Base-by-base conservation (phyloP, 2,797 vertebrate species). In the Phalanger gymnotis region DNA sequence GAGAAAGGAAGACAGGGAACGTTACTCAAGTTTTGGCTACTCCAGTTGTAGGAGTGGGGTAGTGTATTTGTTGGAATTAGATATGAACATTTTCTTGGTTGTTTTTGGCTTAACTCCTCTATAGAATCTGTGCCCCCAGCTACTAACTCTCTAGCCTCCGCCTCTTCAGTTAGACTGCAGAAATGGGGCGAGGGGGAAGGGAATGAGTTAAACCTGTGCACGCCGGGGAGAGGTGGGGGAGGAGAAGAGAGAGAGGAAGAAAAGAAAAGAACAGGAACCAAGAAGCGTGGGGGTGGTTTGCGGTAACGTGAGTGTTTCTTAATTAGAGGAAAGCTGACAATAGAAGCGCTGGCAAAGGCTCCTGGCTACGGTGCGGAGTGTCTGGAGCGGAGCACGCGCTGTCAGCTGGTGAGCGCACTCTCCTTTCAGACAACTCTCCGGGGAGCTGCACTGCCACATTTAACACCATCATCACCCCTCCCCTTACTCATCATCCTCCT, bases 361-460 rank as follows among this genome's bases (percentile, higher is more conserved):
- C 98, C 98, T 96, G 99, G 99, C 98, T 98, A 98, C 98, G 98
- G 99, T 99, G 99, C 99, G 98, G 98, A 98, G 99, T 99, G 99
- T 99, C 99, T 99, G 99, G 98, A 98, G 98, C 98, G 98, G 98
- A 99, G 99, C 99, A 99, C 99, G 99, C 99, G 99, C 99, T 99
- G 99, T 99, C 99, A 99, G 99, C 99, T 99, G 99, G 99, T 99
- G 99, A 99, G 99, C 99, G 99, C 99, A 97, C 99, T 98, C 98
- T 98, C 99, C 98, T 99, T 98, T 99, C 99, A 98, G 98, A 97
- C 97, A 53, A 96, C 99, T 99, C 99, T 99, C 99, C 98, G 97
- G 99, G 99, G 99, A 99, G 98, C 98, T 94, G 96, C 93, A 96
- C 97, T 97, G 98, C 98, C 98, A 97, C 98, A 94, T 97, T 97